These are phyloP conservation scores for Edolisoma coerulescens DNA, from an alignment of 2,113 vertebrate genomes.

Conservation along the genomic window DNA sequence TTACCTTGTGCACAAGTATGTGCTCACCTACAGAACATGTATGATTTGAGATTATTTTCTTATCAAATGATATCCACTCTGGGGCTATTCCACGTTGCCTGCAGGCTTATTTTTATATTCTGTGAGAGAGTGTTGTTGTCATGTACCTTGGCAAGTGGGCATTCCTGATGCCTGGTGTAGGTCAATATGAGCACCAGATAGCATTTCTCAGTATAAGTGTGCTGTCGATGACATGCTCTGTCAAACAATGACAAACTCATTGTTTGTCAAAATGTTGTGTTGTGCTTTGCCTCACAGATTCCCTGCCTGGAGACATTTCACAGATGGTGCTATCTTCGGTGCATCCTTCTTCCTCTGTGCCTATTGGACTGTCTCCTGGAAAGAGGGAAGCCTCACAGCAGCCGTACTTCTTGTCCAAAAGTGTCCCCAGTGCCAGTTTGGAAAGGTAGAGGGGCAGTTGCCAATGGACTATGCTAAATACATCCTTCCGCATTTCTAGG, in stretches of 20 bases:
- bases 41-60: background rate
- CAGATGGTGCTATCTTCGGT: conserved; percentile 27
- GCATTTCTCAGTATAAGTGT: background rate
- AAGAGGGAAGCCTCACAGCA: conserved; percentile 72
- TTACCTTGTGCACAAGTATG: background rate
- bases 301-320: conserved; percentile 79
- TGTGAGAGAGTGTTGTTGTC: background rate
- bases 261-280: background rate
- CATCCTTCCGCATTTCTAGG: background rate
- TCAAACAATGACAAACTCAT: background rate
- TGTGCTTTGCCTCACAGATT: conserved; percentile 72
- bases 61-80: background rate
- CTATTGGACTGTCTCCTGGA: conserved; percentile 65
- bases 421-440: conserved; percentile 65
- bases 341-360: conserved; percentile 72
- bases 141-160: background rate
- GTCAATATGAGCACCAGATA: background rate
- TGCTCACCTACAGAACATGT: accelerated
- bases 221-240: background rate
- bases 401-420: conserved; percentile 68
- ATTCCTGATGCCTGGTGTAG: background rate
- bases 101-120: background rate
- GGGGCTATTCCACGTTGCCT: background rate
- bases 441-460: conserved; percentile 77
- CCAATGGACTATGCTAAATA: background rate